Percentiles rank a stretch among this genome's conserved stretches.
Evolutionary conservation across 92 coral and sea anemone species (phyloP).

Genomic region (Metridium senile): DNA sequence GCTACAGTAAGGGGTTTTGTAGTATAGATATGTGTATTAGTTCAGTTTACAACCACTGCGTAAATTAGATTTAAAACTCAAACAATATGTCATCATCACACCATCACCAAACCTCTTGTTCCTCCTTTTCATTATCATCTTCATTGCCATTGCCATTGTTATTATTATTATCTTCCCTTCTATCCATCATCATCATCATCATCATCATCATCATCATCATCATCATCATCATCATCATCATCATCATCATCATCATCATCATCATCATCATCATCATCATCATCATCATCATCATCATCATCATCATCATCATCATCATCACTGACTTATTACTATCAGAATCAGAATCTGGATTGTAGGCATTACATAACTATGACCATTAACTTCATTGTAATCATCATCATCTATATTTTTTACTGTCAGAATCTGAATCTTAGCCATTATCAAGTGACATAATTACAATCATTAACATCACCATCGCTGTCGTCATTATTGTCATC

Average conservation of each 20-base stretch:
- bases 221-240: background rate
- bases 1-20: slow-evolving; percentile 82
- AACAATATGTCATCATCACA: background rate
- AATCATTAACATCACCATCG: background rate
- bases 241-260: too few species aligned
- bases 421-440: too few species aligned
- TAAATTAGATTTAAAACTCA: too few species aligned
- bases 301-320: background rate
- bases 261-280: background rate
- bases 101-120: too few species aligned
- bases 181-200: background rate
- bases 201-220: background rate
- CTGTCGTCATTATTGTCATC: background rate
- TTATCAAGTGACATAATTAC: too few species aligned
- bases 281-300: background rate
- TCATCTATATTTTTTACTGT: too few species aligned
- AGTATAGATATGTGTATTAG: background rate
- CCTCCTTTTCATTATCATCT: too few species aligned
- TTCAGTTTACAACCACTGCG: background rate
- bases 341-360: too few species aligned
- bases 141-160: background rate
- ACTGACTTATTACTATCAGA: too few species aligned
- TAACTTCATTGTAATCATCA: too few species aligned
- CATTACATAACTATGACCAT: too few species aligned
- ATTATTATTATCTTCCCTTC: background rate